phyloP scores from a whole-genome alignment of 2,797 vertebrate genomes.

The Bovichtus variegatus region DNA sequence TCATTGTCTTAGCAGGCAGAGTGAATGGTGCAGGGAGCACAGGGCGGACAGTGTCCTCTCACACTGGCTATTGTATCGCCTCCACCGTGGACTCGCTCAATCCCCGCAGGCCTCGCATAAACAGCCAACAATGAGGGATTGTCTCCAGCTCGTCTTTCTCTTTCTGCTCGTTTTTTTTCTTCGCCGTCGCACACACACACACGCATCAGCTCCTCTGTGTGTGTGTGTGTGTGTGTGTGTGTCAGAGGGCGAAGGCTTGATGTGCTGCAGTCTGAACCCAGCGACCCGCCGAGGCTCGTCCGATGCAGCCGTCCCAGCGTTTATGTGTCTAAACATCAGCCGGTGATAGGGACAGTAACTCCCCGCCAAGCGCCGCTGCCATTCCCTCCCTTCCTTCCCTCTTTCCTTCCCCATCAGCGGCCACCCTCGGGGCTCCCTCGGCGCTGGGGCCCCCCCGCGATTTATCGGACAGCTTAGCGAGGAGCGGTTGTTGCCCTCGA shows the following conservation, averaged over 20 bases:
- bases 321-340: constrained; percentile 36
- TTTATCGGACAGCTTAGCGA: constrained; percentile 76
- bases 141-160: constrained; percentile 53
- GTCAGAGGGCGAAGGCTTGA: constrained; percentile 56
- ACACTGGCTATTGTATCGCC: constrained; percentile 73
- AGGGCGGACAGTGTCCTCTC: constrained; percentile 72
- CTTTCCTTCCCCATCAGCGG: constrained; percentile 1
- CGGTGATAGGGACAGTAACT: constrained; percentile 54
- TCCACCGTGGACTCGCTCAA: constrained; percentile 52
- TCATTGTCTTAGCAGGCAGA: constrained; percentile 64
- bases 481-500: constrained; percentile 70
- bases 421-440: constrained; percentile 34
- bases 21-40: constrained; percentile 49
- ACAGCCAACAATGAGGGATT: constrained; percentile 78
- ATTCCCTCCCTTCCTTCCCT: constrained; percentile 22
- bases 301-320: constrained; percentile 3
- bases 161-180: neutral
- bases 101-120: constrained; percentile 52
- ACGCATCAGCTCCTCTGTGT: constrained; percentile 56
- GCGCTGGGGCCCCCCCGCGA: constrained; percentile 40
- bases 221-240: constrained; percentile 26
- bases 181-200: constrained; percentile 58
- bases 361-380: constrained; percentile 22
- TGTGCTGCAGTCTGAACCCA: constrained; percentile 57
- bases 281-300: constrained; percentile 42